phyloP scores from a whole-genome alignment of 2,113 vertebrate genomes.

The Pan troglodytes region DNA sequence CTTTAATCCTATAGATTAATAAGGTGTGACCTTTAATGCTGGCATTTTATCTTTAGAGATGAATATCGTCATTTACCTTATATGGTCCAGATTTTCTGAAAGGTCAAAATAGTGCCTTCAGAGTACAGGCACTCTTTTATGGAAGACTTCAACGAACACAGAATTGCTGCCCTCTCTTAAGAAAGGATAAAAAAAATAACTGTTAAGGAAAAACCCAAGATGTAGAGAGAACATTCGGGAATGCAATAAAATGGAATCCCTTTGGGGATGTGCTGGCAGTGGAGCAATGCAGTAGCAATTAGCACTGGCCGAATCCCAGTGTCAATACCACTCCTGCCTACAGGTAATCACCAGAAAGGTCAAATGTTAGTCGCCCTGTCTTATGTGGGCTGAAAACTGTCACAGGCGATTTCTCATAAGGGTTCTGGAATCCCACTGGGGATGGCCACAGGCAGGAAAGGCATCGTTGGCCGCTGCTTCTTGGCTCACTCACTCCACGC shows the following conservation, averaged over 20 bases:
- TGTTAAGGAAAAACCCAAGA: constrained; percentile 51
- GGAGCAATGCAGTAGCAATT: background rate
- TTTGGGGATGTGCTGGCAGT: constrained; percentile 36
- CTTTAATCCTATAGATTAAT: constrained; percentile 75
- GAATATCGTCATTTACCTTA: constrained; percentile 70
- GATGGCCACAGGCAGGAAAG: background rate
- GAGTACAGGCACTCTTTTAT: constrained; percentile 66
- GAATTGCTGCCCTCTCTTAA: constrained; percentile 57
- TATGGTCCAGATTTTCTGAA: constrained; percentile 68
- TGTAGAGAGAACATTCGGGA: constrained; percentile 58
- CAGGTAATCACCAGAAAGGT: background rate
- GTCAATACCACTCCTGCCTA: background rate
- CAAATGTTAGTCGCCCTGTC: background rate
- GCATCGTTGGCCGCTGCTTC: background rate
- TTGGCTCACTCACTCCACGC: no score
- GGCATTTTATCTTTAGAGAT: constrained; percentile 65
- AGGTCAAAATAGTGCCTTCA: constrained; percentile 73
- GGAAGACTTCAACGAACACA: constrained; percentile 52
- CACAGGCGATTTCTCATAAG: background rate
- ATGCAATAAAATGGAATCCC: constrained; percentile 52
- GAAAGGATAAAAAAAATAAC: constrained; percentile 54
- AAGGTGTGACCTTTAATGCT: constrained; percentile 74
- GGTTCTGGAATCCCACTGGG: background rate
- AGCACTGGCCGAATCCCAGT: background rate
- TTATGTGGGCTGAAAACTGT: background rate